phyloP scores from a whole-genome alignment of 2,888 invertebrate genomes.

The Elysia crispata region DNA sequence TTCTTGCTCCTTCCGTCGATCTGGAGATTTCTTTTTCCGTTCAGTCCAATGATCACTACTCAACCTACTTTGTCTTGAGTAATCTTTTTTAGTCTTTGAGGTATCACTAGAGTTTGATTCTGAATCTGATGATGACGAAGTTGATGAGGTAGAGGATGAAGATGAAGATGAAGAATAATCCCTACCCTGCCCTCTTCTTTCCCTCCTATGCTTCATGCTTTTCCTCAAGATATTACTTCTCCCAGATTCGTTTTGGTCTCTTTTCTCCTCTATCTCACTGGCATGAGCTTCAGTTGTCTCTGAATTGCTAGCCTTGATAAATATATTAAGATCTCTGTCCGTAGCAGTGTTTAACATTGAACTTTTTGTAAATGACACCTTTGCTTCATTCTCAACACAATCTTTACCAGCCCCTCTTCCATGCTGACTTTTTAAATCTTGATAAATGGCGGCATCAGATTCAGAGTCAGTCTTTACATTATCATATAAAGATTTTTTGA shows the following conservation, averaged over 20 bases:
- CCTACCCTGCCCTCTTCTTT: slow-evolving; percentile 2
- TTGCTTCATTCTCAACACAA: slow-evolving; percentile 3
- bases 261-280: not conserved
- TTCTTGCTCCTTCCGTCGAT: slow-evolving; percentile 29
- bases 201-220: not conserved
- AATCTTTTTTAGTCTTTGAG: slow-evolving; percentile 36
- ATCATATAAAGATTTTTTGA: not conserved
- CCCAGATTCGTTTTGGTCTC: too few species aligned
- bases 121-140: not conserved
- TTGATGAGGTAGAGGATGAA: too few species aligned
- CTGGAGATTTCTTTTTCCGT: slow-evolving; percentile 34
- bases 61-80: not conserved
- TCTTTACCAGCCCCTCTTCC: too few species aligned
- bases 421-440: too few species aligned
- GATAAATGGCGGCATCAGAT: too few species aligned
- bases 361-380: not conserved
- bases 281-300: slow-evolving; percentile 4
- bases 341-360: not conserved
- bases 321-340: not conserved
- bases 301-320: not conserved
- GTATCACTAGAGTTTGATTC: slow-evolving; percentile 29
- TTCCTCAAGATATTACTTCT: not conserved
- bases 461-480: not conserved
- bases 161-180: not conserved
- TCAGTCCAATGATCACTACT: not conserved